Evolutionary conservation across 1,140 invertebrate species (phyloP), one percentile per base, ranked within the genome.

Genomic region (Varroa destructor): DNA sequence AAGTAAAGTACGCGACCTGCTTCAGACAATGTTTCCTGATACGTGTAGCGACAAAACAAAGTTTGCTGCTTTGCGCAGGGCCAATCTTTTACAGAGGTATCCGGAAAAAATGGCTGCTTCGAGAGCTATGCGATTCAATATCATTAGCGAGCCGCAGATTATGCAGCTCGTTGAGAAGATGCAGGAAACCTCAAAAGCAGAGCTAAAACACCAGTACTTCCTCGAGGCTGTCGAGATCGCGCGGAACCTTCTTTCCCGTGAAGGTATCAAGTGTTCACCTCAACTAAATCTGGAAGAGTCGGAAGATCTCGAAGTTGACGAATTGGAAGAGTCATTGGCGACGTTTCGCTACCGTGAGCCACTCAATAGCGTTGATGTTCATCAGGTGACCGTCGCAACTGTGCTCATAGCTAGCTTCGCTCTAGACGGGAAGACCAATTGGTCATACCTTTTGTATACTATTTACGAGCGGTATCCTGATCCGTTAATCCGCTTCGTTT

Each of bases 391-490:
- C 51, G 76, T 80, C 1, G 76, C 78, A 56, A 75, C 72, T 58
- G 61, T 74, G 14, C 42, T 76, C 8, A 56, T 75, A 43, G 51
- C 74, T 71, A 72, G 83, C 75, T 84, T 85, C 71, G 84, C 82
- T 71, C 80, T 80, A 36, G 81, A 82, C 40, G 85, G 87, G 73
- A 83, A 84, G 75, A 81, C 82, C 5, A 82, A 82, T 0, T 86
- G 83, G 79, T 83, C 83, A 0, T 84, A 85, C 75, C 85, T 87
- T 54, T 77, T 88, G n/a, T 87, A 86, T 73, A 83, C 84, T 74
- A 83, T 88, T 43, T 88, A 87, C 75, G 86, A 88, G 74, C 83
- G 86, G 73, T 88, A 86, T 79, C 82, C 85, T 0, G 86, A 88
- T 71, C 79, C 79, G 55, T 75, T 86, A 0, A 76, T 88, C 1